Conservation (phyloP, 1,140 invertebrate genomes). For the Zaprionus nigranus region DNA sequence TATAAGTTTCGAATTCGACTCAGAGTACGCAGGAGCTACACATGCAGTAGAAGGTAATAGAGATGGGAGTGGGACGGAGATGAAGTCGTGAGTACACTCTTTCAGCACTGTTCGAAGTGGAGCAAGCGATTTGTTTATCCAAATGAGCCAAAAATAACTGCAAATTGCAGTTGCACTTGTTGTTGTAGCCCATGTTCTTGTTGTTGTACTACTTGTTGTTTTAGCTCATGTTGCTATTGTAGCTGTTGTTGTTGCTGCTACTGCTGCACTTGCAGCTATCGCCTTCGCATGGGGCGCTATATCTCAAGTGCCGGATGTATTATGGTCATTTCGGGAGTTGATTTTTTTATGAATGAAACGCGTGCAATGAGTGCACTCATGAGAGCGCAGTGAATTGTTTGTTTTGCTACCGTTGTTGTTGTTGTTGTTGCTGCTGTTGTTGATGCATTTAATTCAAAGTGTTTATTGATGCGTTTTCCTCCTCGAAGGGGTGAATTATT, state of each 20-base stretch:
- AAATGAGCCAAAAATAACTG: constrained; percentile 52
- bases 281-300: constrained; percentile 39
- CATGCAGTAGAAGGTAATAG: background rate
- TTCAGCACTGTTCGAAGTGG: constrained; percentile 38
- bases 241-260: background rate
- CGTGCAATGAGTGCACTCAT: constrained; percentile 27
- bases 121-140: constrained; percentile 62
- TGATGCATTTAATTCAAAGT: constrained; percentile 48
- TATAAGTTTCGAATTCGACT: constrained; percentile 45
- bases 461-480: constrained; percentile 51
- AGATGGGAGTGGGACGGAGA: background rate
- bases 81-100: background rate
- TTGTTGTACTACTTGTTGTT: background rate
- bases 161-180: constrained; percentile 46
- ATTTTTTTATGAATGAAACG: constrained; percentile 62
- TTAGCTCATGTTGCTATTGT: background rate
- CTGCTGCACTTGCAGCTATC: constrained; percentile 10
- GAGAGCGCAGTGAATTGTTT: constrained; percentile 32
- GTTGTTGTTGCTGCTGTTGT: constrained; percentile 32
- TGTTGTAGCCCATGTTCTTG: background rate
- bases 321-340: constrained; percentile 48
- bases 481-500: constrained; percentile 29
- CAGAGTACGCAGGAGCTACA: constrained; percentile 3
- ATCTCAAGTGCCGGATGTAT: constrained; percentile 64
- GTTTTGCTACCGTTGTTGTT: constrained; percentile 5